These are phyloP conservation scores for Drosophila neonasuta DNA, from an alignment of 2,888 invertebrate genomes.

Conservation along the genomic window DNA sequence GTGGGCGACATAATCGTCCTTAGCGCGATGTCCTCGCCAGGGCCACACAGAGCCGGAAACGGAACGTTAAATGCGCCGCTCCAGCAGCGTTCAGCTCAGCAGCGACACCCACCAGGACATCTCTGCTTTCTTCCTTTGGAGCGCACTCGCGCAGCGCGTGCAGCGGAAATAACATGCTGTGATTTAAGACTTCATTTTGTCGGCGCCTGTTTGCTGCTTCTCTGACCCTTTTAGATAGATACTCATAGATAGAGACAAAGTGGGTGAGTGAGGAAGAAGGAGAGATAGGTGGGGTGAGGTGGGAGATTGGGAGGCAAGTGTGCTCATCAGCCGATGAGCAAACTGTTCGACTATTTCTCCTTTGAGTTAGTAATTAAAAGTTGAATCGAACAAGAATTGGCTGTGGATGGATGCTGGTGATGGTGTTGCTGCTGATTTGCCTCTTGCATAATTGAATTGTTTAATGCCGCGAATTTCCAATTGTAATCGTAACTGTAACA, in stretches of 20 bases:
- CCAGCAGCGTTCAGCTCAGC: slow-evolving; percentile 39
- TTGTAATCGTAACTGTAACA: slow-evolving; percentile 51
- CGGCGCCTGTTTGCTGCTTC: slow-evolving; percentile 47
- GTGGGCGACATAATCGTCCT: slow-evolving; percentile 49
- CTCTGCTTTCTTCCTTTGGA: slow-evolving; percentile 6
- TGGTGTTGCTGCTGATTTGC: slow-evolving; percentile 50
- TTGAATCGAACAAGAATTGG: slow-evolving; percentile 39
- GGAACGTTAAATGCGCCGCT: slow-evolving; percentile 71
- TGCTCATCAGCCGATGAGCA: slow-evolving; percentile 20
- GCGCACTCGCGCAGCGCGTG: slow-evolving; percentile 44
- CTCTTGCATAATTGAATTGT: slow-evolving; percentile 73
- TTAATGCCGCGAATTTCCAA: slow-evolving; percentile 68
- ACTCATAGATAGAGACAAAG: neutral
- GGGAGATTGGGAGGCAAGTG: neutral
- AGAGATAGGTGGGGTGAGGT: neutral
- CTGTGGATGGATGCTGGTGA: slow-evolving; percentile 29
- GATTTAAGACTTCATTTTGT: slow-evolving; percentile 78
- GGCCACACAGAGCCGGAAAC: slow-evolving; percentile 61
- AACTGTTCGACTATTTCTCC: slow-evolving; percentile 21
- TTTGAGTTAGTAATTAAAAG: slow-evolving; percentile 56
- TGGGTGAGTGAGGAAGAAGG: neutral
- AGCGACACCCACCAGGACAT: slow-evolving; percentile 14
- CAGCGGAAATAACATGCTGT: slow-evolving; percentile 80
- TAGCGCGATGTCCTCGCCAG: slow-evolving; percentile 38
- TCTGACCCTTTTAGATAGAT: slow-evolving; percentile 15